Evolutionary conservation across 2,888 invertebrate species (phyloP).

Genomic region (Mantis religiosa): DNA sequence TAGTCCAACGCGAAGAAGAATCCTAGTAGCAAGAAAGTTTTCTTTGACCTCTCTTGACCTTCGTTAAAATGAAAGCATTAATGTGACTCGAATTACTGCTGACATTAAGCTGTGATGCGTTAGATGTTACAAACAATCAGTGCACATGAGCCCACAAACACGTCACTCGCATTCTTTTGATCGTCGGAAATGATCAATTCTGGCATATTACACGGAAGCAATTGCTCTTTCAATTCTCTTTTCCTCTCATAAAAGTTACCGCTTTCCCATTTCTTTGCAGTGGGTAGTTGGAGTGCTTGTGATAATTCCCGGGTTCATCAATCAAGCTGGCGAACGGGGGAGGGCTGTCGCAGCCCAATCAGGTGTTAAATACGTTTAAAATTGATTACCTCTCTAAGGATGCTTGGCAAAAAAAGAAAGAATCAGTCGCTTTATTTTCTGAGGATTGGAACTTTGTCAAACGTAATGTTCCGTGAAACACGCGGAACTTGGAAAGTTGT

Average conservation of each 20-base stretch:
- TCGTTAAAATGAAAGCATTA: too few species aligned
- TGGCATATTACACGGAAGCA: neutral
- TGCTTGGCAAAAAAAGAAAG: neutral
- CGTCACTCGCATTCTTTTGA: too few species aligned
- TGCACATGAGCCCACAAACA: too few species aligned
- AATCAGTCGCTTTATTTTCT: neutral
- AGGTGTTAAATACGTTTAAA: conserved; percentile 15
- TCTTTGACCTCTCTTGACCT: too few species aligned
- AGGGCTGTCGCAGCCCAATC: neutral
- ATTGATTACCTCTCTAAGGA: neutral
- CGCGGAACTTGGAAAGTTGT: neutral
- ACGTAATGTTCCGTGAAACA: conserved; percentile 7
- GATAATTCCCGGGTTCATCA: neutral
- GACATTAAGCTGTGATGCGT: too few species aligned
- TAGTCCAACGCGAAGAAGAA: too few species aligned
- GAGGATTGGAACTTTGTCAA: neutral
- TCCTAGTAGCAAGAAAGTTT: too few species aligned
- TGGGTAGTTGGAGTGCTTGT: neutral
- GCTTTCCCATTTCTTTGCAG: neutral
- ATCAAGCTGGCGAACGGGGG: neutral
- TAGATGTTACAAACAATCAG: too few species aligned
- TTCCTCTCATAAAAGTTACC: neutral
- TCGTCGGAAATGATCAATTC: too few species aligned
- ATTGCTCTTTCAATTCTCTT: neutral
- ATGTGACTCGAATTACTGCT: too few species aligned